Evolutionary conservation across 2,888 invertebrate genomes (phyloP).

Genomic region (Pardosa pseudoannulata): DNA sequence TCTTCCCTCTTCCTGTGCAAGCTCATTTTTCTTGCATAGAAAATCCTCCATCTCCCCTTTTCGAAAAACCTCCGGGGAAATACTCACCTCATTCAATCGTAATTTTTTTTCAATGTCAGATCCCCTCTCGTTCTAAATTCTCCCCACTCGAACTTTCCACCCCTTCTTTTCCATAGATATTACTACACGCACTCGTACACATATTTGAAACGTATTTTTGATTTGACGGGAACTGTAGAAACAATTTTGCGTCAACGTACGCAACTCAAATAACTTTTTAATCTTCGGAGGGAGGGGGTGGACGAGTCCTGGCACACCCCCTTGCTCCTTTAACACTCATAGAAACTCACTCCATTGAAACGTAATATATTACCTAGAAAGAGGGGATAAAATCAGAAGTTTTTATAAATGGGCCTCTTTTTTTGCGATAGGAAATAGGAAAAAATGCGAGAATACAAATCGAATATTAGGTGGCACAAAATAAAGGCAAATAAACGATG

Average conservation of each 20-base stretch:
- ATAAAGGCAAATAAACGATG: too few species aligned
- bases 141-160: slow-evolving; percentile 15
- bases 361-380: slow-evolving; percentile 40
- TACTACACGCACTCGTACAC: slow-evolving; percentile 23
- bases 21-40: background rate
- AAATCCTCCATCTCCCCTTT: background rate
- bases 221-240: slow-evolving; percentile 47
- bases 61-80: background rate
- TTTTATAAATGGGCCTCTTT: background rate
- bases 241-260: slow-evolving; percentile 51
- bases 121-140: background rate
- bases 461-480: too few species aligned
- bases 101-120: background rate
- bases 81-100: background rate
- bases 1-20: background rate
- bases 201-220: slow-evolving; percentile 40
- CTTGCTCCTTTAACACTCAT: background rate
- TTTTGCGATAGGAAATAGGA: too few species aligned
- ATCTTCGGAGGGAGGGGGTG: slow-evolving; percentile 36
- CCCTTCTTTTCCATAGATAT: slow-evolving; percentile 30
- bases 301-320: background rate
- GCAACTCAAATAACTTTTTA: slow-evolving; percentile 71
- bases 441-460: too few species aligned
- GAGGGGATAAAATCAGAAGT: background rate
- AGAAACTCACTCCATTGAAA: slow-evolving; percentile 50